phyloP scores from a whole-genome alignment of 2,797 vertebrate genomes.

The Ctenosaura bakeri region DNA sequence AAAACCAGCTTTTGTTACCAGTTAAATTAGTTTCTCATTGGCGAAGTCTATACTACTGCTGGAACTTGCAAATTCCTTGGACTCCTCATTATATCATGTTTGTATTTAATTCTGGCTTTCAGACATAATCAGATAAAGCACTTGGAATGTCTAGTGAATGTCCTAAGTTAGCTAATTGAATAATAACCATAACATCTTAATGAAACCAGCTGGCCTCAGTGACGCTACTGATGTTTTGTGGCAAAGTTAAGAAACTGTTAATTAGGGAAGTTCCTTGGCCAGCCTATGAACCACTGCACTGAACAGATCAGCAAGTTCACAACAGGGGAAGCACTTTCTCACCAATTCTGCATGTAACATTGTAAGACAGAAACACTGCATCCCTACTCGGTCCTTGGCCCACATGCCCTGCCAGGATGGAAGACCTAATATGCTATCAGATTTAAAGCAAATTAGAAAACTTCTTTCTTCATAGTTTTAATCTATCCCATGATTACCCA shows the following conservation, averaged over 20 bases:
- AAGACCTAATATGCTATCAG: background rate
- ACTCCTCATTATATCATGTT: slow-evolving; percentile 51
- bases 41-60: slow-evolving; percentile 26
- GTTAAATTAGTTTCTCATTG: slow-evolving; percentile 28
- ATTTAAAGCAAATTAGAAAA: slow-evolving; percentile 11
- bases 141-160: slow-evolving; percentile 48
- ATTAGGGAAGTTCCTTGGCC: slow-evolving; percentile 59
- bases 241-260: slow-evolving; percentile 53
- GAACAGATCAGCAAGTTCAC: slow-evolving; percentile 61
- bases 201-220: slow-evolving; percentile 59
- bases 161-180: slow-evolving; percentile 69
- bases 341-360: slow-evolving; percentile 40
- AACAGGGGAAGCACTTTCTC: slow-evolving; percentile 57
- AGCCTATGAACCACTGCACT: slow-evolving; percentile 56
- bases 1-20: slow-evolving; percentile 42
- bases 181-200: slow-evolving; percentile 63
- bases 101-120: slow-evolving; percentile 52
- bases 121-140: slow-evolving; percentile 46
- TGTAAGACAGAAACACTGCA: slow-evolving; percentile 55
- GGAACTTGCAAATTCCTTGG: slow-evolving; percentile 35
- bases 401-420: background rate
- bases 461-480: background rate
- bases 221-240: slow-evolving; percentile 65
- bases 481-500: slow-evolving; percentile 43
- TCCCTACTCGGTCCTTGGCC: background rate